These are phyloP conservation scores for Acanthosepion lycidas DNA, from an alignment of 2,888 invertebrate genomes.

Conservation along the genomic window DNA sequence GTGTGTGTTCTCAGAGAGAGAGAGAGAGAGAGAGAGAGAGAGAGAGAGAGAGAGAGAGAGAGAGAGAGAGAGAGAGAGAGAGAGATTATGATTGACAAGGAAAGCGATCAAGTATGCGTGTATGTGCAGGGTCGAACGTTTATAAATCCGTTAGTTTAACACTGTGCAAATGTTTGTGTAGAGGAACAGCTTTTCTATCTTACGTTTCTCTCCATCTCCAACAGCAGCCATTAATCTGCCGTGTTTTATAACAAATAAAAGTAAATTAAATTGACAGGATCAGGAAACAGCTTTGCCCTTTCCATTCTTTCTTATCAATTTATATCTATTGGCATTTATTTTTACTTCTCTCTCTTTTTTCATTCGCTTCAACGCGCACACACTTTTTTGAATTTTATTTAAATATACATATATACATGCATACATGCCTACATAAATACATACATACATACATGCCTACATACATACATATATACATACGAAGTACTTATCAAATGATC, in stretches of 20 bases:
- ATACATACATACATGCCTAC: neutral
- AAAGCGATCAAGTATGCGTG: neutral
- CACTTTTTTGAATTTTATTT: too few relatives aligned
- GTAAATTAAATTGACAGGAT: conserved; percentile 2
- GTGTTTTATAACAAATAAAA: neutral
- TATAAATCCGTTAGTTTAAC: neutral
- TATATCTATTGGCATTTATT: too few relatives aligned
- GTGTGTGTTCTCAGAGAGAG: too few relatives aligned
- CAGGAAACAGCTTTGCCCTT: neutral
- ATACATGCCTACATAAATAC: neutral
- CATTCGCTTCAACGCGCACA: too few relatives aligned
- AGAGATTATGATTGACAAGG: too few relatives aligned
- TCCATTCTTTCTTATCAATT: neutral
- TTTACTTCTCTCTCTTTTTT: neutral
- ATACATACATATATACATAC: neutral
- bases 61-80: too few relatives aligned
- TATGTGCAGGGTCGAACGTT: neutral
- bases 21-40: too few relatives aligned
- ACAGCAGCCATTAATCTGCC: neutral
- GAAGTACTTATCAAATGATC: too few relatives aligned
- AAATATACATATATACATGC: too few relatives aligned
- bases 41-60: too few relatives aligned
- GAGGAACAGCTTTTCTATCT: neutral
- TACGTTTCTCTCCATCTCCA: neutral
- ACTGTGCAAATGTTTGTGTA: too few relatives aligned